Evolutionary conservation across 1,140 invertebrate genomes (phyloP), one percentile per base, ranked within the genome.

Genomic region (Sycophaga agraensis): DNA sequence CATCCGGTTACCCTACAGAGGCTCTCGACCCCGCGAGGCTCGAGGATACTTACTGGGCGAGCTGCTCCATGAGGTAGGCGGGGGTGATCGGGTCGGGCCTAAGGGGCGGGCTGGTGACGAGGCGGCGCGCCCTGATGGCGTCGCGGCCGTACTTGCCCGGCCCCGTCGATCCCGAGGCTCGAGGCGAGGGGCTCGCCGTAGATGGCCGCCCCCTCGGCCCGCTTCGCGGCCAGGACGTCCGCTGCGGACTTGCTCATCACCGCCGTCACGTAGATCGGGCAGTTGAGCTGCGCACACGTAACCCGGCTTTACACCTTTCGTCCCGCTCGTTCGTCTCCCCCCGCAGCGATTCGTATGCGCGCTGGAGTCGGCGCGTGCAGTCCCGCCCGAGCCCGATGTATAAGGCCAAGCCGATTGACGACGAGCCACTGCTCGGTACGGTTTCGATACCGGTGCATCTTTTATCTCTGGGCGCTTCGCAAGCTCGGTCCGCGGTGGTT

Each of bases 41-140:
- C n/a, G n/a, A n/a, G n/a, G n/a, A 57, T 78, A 86, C 89, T 89
- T 85, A 96, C 93, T 89, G 86, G 67, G 91, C 89, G 65, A 97
- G 83, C 4, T 92, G 84, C 77, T 94, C 88, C 82, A 94, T 88
- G 74, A 97, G 84, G 73, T 89, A 88, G 59, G 84, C 84, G 26
- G 93, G 91, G 49, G 94, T 98, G 43, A 82, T 83, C 14, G 88
- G 80, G 74, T 94, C 91, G 65, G 89, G 87, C 70, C 91, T 84
- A 42, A 96, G 84, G 40, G 93, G 93, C 58, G 93, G 93, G 68
- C 85, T 87, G 73, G 91, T 87, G 40, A 94, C 83, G 62, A 73
- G 69, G 55, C 61, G 65, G 43, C 71, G 64, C 24, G 73, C 77
- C 65, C 69, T 78, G 53, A 73, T 70, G 39, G 74, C 61, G 63